Evolutionary conservation across 2,113 vertebrate species (phyloP), one percentile per base, ranked within the genome.

Genomic region (Laticauda laticaudata): DNA sequence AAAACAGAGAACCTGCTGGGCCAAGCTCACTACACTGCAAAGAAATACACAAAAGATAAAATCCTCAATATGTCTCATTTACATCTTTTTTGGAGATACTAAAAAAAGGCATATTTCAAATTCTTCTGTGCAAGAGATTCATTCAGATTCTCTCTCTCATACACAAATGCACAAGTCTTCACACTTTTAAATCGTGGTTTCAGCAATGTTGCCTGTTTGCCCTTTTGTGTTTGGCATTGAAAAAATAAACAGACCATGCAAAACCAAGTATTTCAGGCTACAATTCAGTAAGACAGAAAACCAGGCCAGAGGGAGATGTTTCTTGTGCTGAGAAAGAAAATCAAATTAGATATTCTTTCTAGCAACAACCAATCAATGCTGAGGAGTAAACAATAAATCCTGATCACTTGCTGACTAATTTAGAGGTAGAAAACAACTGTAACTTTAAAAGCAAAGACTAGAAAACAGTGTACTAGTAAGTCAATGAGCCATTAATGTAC

Each of bases 71-170:
- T 90, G 57, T 69, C 48, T 90, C 39, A 26, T 90, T 90, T 51
- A 64, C 15, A 51, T 8, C 26, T 51, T 90, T 3, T 26, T 20
- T 1, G 0, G 24, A 45, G 26, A 51, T 9, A 48, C 21, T 51
- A 59, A 90, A 90, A 90, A 45, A 69, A 90, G 48, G 51, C 89
- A 69, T 90, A 29, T 90, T 69, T 57, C 26, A 64, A 90, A 69
- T 64, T 51, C 45, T 8, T 90, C 23, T 69, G 43, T 90, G 20
- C 14, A 64, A 64, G 51, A 90, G 6, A 61, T 45, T 48, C 12
- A 64, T 90, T 48, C 26, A 64, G 11, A 45, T 15, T 90, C 24
- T 18, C 43, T 90, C 14, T 90, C 14, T 48, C 39, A 24, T 26
- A n/a, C n/a, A 81, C 69, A 81, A 39, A 81, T 21, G 18, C 34